Percentiles rank a stretch among this genome's conserved stretches.
phyloP scores from a whole-genome alignment of 2,888 invertebrate genomes.

The Andrena marginata region DNA sequence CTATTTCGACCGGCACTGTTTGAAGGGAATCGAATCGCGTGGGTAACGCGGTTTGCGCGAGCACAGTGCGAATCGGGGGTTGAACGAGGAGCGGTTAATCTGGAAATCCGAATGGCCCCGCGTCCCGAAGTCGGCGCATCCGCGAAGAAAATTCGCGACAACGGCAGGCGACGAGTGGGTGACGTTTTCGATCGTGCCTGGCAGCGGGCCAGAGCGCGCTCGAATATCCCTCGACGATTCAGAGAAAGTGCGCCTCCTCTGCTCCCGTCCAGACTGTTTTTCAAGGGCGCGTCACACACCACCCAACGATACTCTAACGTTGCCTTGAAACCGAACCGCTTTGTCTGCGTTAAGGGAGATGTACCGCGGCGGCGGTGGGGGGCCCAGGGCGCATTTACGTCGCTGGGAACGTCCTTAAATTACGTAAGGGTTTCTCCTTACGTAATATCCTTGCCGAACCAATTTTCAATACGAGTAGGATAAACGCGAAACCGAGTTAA shows the following conservation, averaged over 20 bases:
- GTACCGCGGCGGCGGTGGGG: too few species aligned
- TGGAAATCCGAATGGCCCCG: background rate
- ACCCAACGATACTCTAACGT: slow-evolving; percentile 8
- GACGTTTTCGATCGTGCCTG: slow-evolving; percentile 54
- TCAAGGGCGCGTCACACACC: slow-evolving; percentile 48
- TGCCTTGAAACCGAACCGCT: slow-evolving; percentile 1
- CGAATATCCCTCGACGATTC: slow-evolving; percentile 57
- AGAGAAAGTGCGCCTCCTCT: slow-evolving; percentile 67
- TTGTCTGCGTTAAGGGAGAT: background rate
- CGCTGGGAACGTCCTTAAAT: too few species aligned
- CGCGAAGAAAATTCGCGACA: slow-evolving; percentile 58
- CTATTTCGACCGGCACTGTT: background rate
- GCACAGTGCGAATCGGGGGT: slow-evolving; percentile 2
- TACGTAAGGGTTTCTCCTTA: too few species aligned
- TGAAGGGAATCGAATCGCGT: slow-evolving; percentile 14
- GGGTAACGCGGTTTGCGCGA: slow-evolving; percentile 1
- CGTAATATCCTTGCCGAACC: too few species aligned
- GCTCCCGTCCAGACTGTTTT: slow-evolving; percentile 29
- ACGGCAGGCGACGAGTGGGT: slow-evolving; percentile 15
- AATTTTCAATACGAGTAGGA: too few species aligned
- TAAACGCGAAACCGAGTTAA: too few species aligned
- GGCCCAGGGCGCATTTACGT: too few species aligned
- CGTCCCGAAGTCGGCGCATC: background rate
- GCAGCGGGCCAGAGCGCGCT: slow-evolving; percentile 63
- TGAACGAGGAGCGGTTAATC: background rate